phyloP scores from a whole-genome alignment of 2,113 vertebrate species.

The Silurus meridionalis region DNA sequence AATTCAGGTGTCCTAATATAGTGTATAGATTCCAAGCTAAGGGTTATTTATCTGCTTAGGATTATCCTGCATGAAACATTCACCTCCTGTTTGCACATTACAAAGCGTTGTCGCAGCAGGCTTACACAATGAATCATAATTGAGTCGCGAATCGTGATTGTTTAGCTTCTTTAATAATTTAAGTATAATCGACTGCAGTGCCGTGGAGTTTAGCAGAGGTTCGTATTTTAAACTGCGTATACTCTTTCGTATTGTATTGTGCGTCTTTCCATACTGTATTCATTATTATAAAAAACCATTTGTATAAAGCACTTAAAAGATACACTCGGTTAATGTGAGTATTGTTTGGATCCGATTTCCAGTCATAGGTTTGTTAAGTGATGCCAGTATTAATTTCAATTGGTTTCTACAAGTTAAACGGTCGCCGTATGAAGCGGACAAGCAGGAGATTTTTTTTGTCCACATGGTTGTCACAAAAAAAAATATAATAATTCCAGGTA shows the following conservation, averaged over 20 bases:
- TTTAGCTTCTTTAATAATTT: constrained; percentile 7
- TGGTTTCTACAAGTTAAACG: neutral
- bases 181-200: neutral
- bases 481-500: neutral
- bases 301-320: neutral
- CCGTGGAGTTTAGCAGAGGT: neutral
- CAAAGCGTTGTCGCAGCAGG: neutral
- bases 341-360: neutral
- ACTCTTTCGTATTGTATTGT: no score
- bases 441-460: neutral
- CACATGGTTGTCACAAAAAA: neutral
- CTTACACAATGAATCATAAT: neutral
- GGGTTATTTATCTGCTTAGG: neutral
- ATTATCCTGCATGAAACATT: neutral
- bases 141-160: neutral
- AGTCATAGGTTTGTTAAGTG: neutral
- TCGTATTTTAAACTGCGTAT: neutral
- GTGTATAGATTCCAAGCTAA: neutral
- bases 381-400: neutral
- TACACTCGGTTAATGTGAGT: neutral
- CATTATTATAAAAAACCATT: neutral
- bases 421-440: neutral
- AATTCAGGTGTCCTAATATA: neutral
- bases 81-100: neutral
- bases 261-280: neutral